Conservation (phyloP, 2,113 vertebrate genomes). For the Syngnathus typhle region DNA sequence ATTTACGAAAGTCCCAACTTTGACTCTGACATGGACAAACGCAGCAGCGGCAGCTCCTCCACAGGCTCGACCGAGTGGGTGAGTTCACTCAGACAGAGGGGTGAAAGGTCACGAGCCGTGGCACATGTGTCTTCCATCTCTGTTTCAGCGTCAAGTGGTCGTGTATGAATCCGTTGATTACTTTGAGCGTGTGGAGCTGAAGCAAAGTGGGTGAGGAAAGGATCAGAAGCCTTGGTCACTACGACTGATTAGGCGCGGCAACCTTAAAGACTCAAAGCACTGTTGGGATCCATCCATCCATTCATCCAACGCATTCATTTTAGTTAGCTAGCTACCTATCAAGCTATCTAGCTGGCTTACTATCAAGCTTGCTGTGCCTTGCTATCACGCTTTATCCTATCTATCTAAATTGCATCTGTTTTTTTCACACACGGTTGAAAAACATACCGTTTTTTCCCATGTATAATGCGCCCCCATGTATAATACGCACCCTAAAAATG, state of each 20-base stretch:
- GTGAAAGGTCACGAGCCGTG: not conserved
- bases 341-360: no score
- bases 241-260: not conserved
- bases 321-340: no score
- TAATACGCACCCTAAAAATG: no score
- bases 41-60: conserved; percentile 47
- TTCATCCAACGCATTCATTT: no score
- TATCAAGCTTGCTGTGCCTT: no score
- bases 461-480: no score
- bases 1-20: conserved; percentile 54
- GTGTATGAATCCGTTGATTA: conserved; percentile 57
- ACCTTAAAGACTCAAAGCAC: no score
- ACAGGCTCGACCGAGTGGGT: conserved; percentile 55
- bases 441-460: no score
- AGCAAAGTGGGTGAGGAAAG: conserved; percentile 23
- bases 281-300: no score
- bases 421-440: no score
- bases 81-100: conserved; percentile 16
- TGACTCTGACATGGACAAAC: conserved; percentile 50
- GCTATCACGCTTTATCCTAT: no score
- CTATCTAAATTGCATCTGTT: no score
- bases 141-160: conserved; percentile 50
- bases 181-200: conserved; percentile 35
- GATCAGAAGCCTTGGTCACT: not conserved
- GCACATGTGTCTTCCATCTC: not conserved